These are phyloP conservation scores for Macrotis lagotis DNA, from an alignment of 2,113 vertebrate species.

Conservation along the genomic window DNA sequence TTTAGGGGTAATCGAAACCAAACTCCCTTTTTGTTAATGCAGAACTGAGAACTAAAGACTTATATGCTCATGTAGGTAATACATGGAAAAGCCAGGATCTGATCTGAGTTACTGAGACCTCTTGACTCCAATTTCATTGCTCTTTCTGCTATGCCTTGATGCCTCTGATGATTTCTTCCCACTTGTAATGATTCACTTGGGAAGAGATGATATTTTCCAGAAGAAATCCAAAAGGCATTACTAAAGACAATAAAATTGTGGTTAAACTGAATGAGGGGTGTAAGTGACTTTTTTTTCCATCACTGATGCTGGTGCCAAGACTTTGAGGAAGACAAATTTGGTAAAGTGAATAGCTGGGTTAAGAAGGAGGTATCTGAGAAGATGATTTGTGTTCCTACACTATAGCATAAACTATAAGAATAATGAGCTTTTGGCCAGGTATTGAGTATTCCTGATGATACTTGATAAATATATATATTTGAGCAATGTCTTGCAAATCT, in stretches of 20 bases:
- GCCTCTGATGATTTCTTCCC: background rate
- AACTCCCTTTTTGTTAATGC: background rate
- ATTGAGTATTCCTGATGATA: background rate
- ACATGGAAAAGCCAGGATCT: background rate
- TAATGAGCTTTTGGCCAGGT: background rate
- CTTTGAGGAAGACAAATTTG: background rate
- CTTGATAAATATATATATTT: background rate
- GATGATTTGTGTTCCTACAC: background rate
- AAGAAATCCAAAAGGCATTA: background rate
- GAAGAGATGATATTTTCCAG: background rate
- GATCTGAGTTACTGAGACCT: background rate
- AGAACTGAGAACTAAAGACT: background rate
- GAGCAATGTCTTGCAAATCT: background rate
- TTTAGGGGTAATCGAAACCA: background rate
- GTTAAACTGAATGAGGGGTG: background rate
- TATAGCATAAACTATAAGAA: background rate
- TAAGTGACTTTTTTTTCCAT: background rate
- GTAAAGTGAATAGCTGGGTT: background rate
- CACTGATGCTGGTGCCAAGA: background rate
- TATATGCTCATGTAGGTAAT: background rate
- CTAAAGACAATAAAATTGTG: background rate
- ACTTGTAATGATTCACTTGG: background rate
- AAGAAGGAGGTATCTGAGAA: background rate
- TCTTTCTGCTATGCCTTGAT: background rate
- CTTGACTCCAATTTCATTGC: background rate